phyloP scores from a whole-genome alignment of 2,888 invertebrate species.

The Meandrusa payeni region DNA sequence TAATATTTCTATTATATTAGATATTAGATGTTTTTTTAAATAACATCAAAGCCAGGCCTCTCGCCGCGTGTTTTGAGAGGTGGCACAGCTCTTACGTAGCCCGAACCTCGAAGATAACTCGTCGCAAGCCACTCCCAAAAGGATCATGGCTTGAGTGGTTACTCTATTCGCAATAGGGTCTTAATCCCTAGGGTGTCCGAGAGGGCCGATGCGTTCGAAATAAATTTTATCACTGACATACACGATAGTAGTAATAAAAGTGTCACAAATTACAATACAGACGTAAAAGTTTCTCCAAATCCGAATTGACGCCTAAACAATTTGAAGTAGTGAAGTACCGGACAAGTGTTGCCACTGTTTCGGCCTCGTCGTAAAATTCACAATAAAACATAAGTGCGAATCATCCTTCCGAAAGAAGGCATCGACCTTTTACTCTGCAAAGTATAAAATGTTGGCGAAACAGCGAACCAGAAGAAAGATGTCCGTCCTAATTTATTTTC shows the following conservation, averaged over 20 bases:
- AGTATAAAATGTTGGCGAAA: constrained; percentile 17
- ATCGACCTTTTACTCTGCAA: constrained; percentile 9
- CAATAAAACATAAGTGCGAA: constrained; percentile 24
- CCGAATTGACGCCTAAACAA: constrained; percentile 3
- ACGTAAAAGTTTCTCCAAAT: not conserved
- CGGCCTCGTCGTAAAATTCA: constrained; percentile 12
- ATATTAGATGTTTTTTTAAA: too few relatives aligned
- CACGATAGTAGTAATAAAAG: not conserved
- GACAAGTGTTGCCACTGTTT: constrained; percentile 7
- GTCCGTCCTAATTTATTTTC: constrained; percentile 18
- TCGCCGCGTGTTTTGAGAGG: too few relatives aligned
- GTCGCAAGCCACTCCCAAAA: too few relatives aligned
- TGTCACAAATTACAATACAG: not conserved
- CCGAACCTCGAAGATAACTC: too few relatives aligned
- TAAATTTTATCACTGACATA: too few relatives aligned
- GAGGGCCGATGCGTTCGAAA: too few relatives aligned
- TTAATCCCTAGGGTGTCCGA: too few relatives aligned
- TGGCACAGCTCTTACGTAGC: too few relatives aligned
- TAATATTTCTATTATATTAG: too few relatives aligned
- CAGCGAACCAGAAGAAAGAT: constrained; percentile 13
- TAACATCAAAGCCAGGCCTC: too few relatives aligned
- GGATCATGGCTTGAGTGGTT: too few relatives aligned
- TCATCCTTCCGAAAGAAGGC: constrained; percentile 14
- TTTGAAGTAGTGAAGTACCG: constrained; percentile 10
- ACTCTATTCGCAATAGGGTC: too few relatives aligned